These are phyloP conservation scores for Poicephalus meyeri DNA, from an alignment of 2,113 vertebrate genomes.

Conservation along the genomic window DNA sequence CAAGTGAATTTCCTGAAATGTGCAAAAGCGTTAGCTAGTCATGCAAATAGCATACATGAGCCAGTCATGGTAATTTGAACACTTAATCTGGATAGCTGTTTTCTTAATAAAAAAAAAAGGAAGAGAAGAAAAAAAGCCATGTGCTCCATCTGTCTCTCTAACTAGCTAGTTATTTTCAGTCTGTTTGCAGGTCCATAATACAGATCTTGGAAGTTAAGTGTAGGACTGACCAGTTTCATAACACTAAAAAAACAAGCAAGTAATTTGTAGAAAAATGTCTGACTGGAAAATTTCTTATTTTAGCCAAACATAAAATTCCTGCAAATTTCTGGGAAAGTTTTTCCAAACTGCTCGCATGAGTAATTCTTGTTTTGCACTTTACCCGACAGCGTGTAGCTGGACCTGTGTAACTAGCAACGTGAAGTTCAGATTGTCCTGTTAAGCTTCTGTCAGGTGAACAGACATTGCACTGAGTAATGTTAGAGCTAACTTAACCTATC, in stretches of 20 bases:
- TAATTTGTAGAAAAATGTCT: not conserved
- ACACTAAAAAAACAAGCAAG: not conserved
- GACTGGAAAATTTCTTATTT: not conserved
- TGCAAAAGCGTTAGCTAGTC: slow-evolving; percentile 33
- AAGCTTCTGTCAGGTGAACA: not conserved
- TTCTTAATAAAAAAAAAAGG: not conserved
- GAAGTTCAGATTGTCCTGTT: not conserved
- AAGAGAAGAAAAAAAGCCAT: not conserved
- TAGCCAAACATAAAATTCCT: not conserved
- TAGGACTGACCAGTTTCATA: not conserved
- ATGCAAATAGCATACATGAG: not conserved
- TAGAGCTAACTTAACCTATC: not conserved
- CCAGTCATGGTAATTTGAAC: slow-evolving; percentile 11
- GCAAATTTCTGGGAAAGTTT: not conserved
- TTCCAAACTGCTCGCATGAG: not conserved
- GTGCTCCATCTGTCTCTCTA: not conserved
- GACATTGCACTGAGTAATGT: not conserved
- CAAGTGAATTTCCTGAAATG: slow-evolving; percentile 59
- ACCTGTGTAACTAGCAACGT: not conserved
- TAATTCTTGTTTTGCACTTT: not conserved
- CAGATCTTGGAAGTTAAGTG: not conserved
- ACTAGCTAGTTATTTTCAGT: not conserved
- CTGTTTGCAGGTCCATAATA: not conserved
- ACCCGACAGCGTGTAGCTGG: not conserved
- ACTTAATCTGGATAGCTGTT: not conserved